These are phyloP conservation scores for Paracyprichromis sp. DNA, from an alignment of 2,113 vertebrate species.

Conservation along the genomic window DNA sequence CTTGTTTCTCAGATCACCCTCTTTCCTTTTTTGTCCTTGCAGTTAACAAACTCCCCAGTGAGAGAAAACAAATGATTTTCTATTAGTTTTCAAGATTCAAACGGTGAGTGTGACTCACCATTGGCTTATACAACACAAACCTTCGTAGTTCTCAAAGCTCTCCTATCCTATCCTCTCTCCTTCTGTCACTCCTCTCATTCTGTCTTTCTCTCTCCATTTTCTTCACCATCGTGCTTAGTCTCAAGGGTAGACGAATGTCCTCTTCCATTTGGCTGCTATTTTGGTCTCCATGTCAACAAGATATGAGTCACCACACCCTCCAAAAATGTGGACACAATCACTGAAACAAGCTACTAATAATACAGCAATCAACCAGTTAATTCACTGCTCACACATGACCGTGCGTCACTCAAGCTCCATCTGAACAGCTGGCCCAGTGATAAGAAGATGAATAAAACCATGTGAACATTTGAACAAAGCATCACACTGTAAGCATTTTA, in stretches of 20 bases:
- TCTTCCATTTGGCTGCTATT: slow-evolving; percentile 68
- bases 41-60: slow-evolving; percentile 55
- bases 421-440: slow-evolving; percentile 23
- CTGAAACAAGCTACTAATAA: slow-evolving; percentile 55
- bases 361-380: slow-evolving; percentile 28
- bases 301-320: slow-evolving; percentile 64
- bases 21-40: slow-evolving; percentile 56
- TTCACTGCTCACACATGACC: background rate
- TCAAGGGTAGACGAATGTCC: slow-evolving; percentile 65
- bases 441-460: slow-evolving; percentile 18
- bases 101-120: slow-evolving; percentile 64
- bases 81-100: slow-evolving; percentile 66
- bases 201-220: slow-evolving; percentile 53
- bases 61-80: slow-evolving; percentile 64
- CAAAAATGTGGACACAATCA: slow-evolving; percentile 45
- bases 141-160: slow-evolving; percentile 57
- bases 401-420: slow-evolving; percentile 10
- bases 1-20: slow-evolving; percentile 38
- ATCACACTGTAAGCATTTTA: slow-evolving; percentile 9
- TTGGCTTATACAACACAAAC: slow-evolving; percentile 65
- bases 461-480: slow-evolving; percentile 6
- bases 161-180: slow-evolving; percentile 40
- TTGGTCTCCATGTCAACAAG: slow-evolving; percentile 65
- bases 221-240: slow-evolving; percentile 52
- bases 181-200: slow-evolving; percentile 54